Evolutionary conservation across 2,113 vertebrate genomes (phyloP), one percentile per base, ranked within the genome.

Genomic region (Cynopterus brachyotis): DNA sequence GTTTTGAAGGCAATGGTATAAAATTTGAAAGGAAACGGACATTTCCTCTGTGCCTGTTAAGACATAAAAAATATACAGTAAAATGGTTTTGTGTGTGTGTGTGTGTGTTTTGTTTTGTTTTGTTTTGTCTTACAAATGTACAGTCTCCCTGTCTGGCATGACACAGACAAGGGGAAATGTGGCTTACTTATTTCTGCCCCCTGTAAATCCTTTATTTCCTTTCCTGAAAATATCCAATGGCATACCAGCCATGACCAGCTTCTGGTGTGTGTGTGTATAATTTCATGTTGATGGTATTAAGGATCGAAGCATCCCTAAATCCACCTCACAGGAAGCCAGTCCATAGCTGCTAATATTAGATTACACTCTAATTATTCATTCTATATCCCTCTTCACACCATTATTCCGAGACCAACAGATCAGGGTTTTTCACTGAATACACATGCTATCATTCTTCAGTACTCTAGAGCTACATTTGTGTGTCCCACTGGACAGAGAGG

Each of bases 281-380:
- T 28, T 78, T 53, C 40, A 55, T 96, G 94, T 85, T 98, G 96
- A n/a, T 32, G 60, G 94, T 96, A 86, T 95, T 94, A 91, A 96
- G 89, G 89, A 97, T 94, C 26, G 66, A 91, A 97, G 95, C 1
- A 88, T 89, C 94, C 60, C 82, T 96, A 96, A 96, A 97, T 96
- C 91, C 94, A 73, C 89, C 96, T 80, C 94, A 67, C 16, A 3
- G 96, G 92, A 96, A 98, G 94, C 17, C 89, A 94, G 96, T 82
- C 96, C 94, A 67, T 91, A 45, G 0, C 89, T 97, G 95, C 96
- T 97, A 79, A 92, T 98, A 97, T 97, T 97, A 86, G 94, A 96
- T 97, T 78, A 95, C 96, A 96, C 76, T 85, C 95, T 98, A 97
- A 98, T 98, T 97, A 98, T 98, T 98, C 98, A 96, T 92, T 98